phyloP scores from a whole-genome alignment of 2,888 invertebrate genomes.

The Eupelmus urozonus region DNA sequence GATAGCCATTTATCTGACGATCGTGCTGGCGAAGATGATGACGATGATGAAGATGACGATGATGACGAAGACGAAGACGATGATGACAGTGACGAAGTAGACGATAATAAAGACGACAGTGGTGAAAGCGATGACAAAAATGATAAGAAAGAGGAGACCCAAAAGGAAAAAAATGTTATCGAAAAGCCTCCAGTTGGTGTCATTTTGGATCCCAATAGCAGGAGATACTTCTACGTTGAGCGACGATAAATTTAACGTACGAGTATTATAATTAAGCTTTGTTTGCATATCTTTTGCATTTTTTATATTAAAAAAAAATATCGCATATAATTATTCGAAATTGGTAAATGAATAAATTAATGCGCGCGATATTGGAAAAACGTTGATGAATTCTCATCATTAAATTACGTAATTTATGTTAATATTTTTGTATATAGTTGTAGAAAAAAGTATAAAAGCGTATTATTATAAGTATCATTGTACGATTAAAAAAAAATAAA shows the following conservation, averaged over 20 bases:
- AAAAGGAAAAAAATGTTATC: slow-evolving; percentile 11
- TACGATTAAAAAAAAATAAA: slow-evolving; percentile 40
- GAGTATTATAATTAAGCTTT: slow-evolving; percentile 22
- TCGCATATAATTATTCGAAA: slow-evolving; percentile 15
- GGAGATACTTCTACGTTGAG: slow-evolving; percentile 66
- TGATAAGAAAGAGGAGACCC: background rate
- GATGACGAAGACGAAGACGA: slow-evolving; percentile 40
- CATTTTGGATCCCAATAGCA: slow-evolving; percentile 63
- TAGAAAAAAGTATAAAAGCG: slow-evolving; percentile 17
- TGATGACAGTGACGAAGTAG: slow-evolving; percentile 9
- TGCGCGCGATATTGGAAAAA: slow-evolving; percentile 8
- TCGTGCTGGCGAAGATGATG: slow-evolving; percentile 13
- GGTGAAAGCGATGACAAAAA: background rate
- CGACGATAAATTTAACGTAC: slow-evolving; percentile 37
- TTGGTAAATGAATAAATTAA: slow-evolving; percentile 13
- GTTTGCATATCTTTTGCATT: slow-evolving; percentile 14
- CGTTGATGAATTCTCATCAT: background rate
- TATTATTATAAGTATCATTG: slow-evolving; percentile 37
- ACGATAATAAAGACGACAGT: slow-evolving; percentile 11
- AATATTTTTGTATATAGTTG: slow-evolving; percentile 46
- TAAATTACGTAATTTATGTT: slow-evolving; percentile 35
- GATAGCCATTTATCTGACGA: background rate
- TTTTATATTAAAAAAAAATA: slow-evolving; percentile 42
- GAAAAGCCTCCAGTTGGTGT: slow-evolving; percentile 43
- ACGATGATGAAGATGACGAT: slow-evolving; percentile 27